phyloP scores from a whole-genome alignment of 2,888 invertebrate species.

The Acronicta leporina region DNA sequence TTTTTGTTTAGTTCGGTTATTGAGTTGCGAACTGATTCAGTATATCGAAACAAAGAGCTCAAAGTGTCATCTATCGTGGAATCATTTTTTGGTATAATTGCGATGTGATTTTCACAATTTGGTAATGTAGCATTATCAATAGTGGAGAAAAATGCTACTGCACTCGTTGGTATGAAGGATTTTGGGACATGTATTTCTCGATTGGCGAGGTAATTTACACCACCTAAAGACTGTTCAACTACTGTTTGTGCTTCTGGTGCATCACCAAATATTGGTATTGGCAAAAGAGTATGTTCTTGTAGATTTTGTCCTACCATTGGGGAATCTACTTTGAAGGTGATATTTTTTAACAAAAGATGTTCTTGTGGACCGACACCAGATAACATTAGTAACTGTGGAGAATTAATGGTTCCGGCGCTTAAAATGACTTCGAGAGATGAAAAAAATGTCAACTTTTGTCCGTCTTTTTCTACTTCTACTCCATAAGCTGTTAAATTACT shows the following conservation, averaged over 20 bases:
- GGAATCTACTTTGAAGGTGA: slow-evolving; percentile 66
- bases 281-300: slow-evolving; percentile 71
- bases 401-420: slow-evolving; percentile 1
- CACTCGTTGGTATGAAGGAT: slow-evolving; percentile 20
- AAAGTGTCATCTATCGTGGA: slow-evolving; percentile 7
- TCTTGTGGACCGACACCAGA: slow-evolving; percentile 19
- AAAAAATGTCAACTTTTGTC: neutral
- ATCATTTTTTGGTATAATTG: slow-evolving; percentile 22
- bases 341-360: slow-evolving; percentile 63
- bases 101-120: slow-evolving; percentile 24
- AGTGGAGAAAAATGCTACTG: slow-evolving; percentile 33
- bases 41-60: slow-evolving; percentile 14
- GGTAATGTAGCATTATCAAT: slow-evolving; percentile 23
- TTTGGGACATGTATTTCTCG: slow-evolving; percentile 25
- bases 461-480: slow-evolving; percentile 1
- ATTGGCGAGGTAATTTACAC: slow-evolving; percentile 28
- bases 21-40: slow-evolving; percentile 22
- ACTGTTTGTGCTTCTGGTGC: slow-evolving; percentile 5
- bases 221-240: slow-evolving; percentile 12
- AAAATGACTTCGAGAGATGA: neutral
- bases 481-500: slow-evolving; percentile 1
- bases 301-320: slow-evolving; percentile 76
- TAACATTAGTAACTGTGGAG: slow-evolving; percentile 2
- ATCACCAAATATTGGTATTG: slow-evolving; percentile 31
- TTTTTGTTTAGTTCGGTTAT: slow-evolving; percentile 22